Conservation (phyloP, 1,140 invertebrate genomes). For the Trichoplusia ni region DNA sequence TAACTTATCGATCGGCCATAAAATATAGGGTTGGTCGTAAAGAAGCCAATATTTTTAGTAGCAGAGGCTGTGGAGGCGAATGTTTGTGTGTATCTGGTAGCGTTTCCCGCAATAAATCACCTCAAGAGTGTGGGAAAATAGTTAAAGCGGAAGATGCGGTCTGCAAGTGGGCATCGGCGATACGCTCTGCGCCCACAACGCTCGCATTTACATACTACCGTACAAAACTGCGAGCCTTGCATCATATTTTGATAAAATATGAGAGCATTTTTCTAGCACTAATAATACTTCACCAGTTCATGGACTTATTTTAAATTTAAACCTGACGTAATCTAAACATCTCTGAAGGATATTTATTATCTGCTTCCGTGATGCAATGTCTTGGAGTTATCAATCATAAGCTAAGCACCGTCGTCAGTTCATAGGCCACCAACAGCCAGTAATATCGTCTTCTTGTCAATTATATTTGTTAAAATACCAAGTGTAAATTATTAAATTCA, state of each 20-base stretch:
- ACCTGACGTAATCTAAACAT: too few relatives aligned
- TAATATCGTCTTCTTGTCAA: too few relatives aligned
- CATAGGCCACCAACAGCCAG: too few relatives aligned
- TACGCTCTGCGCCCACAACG: constrained; percentile 26
- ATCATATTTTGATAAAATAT: constrained; percentile 3
- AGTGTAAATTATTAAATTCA: too few relatives aligned
- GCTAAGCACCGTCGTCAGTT: too few relatives aligned
- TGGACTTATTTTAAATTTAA: too few relatives aligned
- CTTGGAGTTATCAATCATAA: too few relatives aligned
- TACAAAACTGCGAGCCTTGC: neutral
- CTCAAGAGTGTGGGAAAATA: constrained; percentile 52
- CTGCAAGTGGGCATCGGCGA: constrained; percentile 47
- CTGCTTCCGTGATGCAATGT: too few relatives aligned
- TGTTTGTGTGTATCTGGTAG: constrained; percentile 46
- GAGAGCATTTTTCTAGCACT: neutral
- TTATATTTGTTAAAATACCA: too few relatives aligned
- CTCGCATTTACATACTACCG: constrained; percentile 28
- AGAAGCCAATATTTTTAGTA: constrained; percentile 52
- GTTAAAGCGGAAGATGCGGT: constrained; percentile 48
- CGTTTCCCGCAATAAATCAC: constrained; percentile 61
- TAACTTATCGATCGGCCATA: constrained; percentile 49
- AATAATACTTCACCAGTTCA: too few relatives aligned
- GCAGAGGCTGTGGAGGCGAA: constrained; percentile 37
- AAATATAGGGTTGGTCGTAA: constrained; percentile 56
- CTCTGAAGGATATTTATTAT: too few relatives aligned